Base-by-base conservation (phyloP, 1,140 invertebrate species). In the Atta cephalotes region DNA sequence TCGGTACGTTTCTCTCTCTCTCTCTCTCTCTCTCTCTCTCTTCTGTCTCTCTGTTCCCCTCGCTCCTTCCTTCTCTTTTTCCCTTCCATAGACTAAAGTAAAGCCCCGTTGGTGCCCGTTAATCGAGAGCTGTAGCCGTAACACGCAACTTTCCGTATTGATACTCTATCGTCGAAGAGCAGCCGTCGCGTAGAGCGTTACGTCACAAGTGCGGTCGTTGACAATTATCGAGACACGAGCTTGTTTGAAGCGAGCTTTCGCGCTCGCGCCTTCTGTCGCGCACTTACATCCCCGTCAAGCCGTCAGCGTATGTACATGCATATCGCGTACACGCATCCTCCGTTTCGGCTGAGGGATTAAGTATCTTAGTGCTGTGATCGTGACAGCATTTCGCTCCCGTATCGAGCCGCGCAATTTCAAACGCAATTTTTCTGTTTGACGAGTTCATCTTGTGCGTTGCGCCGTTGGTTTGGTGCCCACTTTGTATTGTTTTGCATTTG, bases 381-480 rank as follows among this genome's bases (percentile, higher is more conserved):
- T 14, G 25, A 49, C 39, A n/a, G 16, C 25, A 18, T 51, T 12
- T 28, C 25, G 28, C 3, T 49, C 4, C 35, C 14, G 45, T 66
- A 14, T 18, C 58, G 25, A 65, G 25, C 35, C 14, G 18, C 76
- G 39, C 0, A 31, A 31, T 31, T 49, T 16, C 18, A 58, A n/a
- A 14, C 66, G 10, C 5, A 25, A 21, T 9, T 18, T 45, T 49
- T 12, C 14, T 16, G 62, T 65, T 21, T 49, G n/a, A 82, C 9
- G 49, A 51, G 0, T 51, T 39, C 63, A 63, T 72, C 87, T 77
- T 86, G 85, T 31, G 66, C 74, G 65, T 51, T 14, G 35, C 12
- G 0, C 21, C 21, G n/a, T 66, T 65, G 6, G 35, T 9, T 35
- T 35, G 31, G 6, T n/a, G 10, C 31, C 5, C 21, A 25, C 14